phyloP scores from a whole-genome alignment of 2,888 invertebrate genomes.

The Geophilus truncorum region DNA sequence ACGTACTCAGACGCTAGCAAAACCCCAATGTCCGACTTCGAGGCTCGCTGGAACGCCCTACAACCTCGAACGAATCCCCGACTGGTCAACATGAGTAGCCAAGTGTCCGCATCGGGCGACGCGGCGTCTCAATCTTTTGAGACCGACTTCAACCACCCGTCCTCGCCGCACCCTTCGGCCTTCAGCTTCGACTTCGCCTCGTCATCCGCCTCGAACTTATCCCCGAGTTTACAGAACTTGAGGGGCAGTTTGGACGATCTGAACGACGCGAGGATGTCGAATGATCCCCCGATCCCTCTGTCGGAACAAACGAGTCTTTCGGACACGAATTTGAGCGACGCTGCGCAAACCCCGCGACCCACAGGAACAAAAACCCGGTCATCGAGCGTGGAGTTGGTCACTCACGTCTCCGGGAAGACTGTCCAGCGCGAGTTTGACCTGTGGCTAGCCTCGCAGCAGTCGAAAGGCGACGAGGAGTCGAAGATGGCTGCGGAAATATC shows the following conservation, averaged over 20 bases:
- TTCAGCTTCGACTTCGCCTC: constrained; percentile 8
- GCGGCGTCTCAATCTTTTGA: background rate
- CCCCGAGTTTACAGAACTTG: constrained; percentile 56
- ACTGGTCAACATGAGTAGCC: background rate
- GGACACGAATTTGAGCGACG: background rate
- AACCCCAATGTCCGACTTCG: constrained; percentile 58
- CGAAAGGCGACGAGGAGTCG: constrained; percentile 26
- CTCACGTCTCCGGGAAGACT: background rate
- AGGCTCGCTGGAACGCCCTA: constrained; percentile 62
- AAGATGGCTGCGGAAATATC: constrained; percentile 32
- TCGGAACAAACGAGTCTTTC: background rate
- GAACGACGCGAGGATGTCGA: too few relatives aligned
- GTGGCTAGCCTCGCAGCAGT: background rate
- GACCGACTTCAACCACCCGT: background rate
- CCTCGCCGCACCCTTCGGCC: background rate
- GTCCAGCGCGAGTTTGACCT: background rate
- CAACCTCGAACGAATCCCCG: constrained; percentile 37
- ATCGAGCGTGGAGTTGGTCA: background rate
- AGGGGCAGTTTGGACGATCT: constrained; percentile 63
- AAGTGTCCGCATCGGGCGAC: background rate
- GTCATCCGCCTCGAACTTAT: constrained; percentile 37
- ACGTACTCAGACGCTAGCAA: constrained; percentile 41
- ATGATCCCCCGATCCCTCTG: background rate
- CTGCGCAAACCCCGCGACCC: background rate
- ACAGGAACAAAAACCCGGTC: background rate